Base-by-base conservation (phyloP, 1,140 invertebrate species). In the Eulimnadia texana region DNA sequence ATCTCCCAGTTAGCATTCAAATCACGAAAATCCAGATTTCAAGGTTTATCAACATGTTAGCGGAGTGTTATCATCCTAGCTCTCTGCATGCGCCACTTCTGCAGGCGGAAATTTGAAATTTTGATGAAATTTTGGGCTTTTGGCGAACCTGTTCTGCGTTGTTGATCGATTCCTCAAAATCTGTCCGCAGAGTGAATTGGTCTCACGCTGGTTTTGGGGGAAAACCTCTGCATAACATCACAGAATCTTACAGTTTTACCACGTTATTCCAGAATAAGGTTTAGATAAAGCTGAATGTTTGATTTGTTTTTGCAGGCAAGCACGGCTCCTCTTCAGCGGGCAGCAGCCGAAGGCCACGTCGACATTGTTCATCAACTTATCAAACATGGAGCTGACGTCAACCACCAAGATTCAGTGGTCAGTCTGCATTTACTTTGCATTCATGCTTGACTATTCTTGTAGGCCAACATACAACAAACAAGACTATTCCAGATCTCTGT, bases 291-390 rank as follows among this genome's bases (percentile, higher is more conserved):
- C 16, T 9, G 6, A 42, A 42, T 42, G 33, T 42, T 42, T 42
- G 20, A 23, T 55, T 55, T 1, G 1, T 56, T 25, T 9, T 56
- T 16, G 25, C 25, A 88, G 85, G 77, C 80, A 71, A 86, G 85
- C 0, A 82, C 82, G 68, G 85, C 83, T 50, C 79, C 85, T 3
- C 70, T 93, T 58, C 88, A 91, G 71, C 80, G 85, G 62, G 87
- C 87, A 24, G 83, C 88, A 1, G 82, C 86, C n/a, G 85, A 89
- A 68, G 88, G 88, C 1, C 85, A 90, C 70, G 77, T 85, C 62
- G 84, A 88, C 29, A 81, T 85, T 49, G 80, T 90, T 33, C 76
- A 79, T 49, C 70, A 87, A 56, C 72, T 93, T 49, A 72, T 91
- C 61, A 83, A 83, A 65, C 77, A 82, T 63, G 80, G 80, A 23